Percentiles rank a stretch among this genome's conserved stretches.
Conservation (phyloP, 1,140 invertebrate species). For the Eriosoma lanigerum region DNA sequence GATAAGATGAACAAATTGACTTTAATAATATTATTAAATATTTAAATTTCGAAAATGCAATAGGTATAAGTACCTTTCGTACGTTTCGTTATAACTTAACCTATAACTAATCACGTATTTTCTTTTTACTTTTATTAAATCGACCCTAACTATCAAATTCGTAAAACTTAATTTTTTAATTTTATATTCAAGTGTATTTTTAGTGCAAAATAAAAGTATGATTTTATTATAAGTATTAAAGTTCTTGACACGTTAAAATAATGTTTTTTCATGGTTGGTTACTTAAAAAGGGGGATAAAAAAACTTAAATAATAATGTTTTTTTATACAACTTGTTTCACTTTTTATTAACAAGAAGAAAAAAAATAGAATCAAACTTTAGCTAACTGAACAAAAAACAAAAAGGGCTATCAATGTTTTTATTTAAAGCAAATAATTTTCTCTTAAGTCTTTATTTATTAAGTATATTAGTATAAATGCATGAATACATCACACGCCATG, state of each 20-base stretch:
- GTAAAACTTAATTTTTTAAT: too few species aligned
- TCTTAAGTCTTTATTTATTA: background rate
- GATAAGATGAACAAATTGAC: too few species aligned
- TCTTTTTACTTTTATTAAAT: too few species aligned
- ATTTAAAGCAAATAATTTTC: background rate
- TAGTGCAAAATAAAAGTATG: background rate
- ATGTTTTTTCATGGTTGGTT: conserved; percentile 36
- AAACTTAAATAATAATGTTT: conserved; percentile 6
- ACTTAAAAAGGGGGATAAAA: background rate
- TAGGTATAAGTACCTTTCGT: too few species aligned
- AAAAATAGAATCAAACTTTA: conserved; percentile 13
- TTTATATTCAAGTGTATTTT: too few species aligned
- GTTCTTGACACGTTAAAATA: background rate
- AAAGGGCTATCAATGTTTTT: background rate
- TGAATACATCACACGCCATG: too few species aligned
- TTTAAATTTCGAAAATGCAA: too few species aligned
- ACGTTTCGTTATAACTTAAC: too few species aligned
- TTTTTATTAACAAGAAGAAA: background rate
- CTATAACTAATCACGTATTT: too few species aligned
- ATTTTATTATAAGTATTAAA: conserved; percentile 7
- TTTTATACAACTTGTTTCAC: conserved; percentile 3
- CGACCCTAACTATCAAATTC: too few species aligned
- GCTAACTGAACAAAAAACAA: conserved; percentile 11
- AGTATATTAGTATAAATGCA: too few species aligned
- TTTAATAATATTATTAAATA: too few species aligned